Percentiles rank a stretch among this genome's conserved stretches.
Conservation (phyloP, 1,140 invertebrate species). For the Drosophila tropicalis region DNA sequence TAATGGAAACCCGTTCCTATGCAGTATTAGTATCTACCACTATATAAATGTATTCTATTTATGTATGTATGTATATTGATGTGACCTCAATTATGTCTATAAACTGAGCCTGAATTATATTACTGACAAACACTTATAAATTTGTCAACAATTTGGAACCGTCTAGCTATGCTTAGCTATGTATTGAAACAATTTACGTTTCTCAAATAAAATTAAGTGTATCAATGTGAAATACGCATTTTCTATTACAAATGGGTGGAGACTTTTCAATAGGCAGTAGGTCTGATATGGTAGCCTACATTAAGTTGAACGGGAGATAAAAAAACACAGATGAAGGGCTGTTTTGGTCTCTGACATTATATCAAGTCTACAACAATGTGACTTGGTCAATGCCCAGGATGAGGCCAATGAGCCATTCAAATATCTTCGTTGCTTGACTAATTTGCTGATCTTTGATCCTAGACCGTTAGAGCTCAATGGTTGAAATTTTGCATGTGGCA, state of each 20-base stretch:
- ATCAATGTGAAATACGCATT: constrained; percentile 17
- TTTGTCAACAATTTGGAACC: constrained; percentile 49
- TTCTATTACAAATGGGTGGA: neutral
- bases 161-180: constrained; percentile 41
- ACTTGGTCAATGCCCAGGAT: constrained; percentile 63
- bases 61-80: constrained; percentile 64
- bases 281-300: too few relatives aligned
- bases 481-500: too few relatives aligned
- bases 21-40: constrained; percentile 59
- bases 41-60: constrained; percentile 40
- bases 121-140: constrained; percentile 44
- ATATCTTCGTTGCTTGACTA: constrained; percentile 55
- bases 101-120: constrained; percentile 64
- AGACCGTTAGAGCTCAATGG: too few relatives aligned
- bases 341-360: constrained; percentile 48
- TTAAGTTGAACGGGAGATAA: too few relatives aligned
- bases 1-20: constrained; percentile 48
- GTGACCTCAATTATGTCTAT: constrained; percentile 80
- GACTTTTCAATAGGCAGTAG: too few relatives aligned
- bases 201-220: neutral
- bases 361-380: constrained; percentile 56
- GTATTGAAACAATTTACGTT: constrained; percentile 10
- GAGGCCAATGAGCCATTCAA: constrained; percentile 28
- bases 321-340: too few relatives aligned
- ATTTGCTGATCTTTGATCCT: constrained; percentile 79